A percentile compares a stretch with the other conserved stretches of the same genome.
Conservation (phyloP, 2,797 vertebrate genomes). For the Florisuga fusca region DNA sequence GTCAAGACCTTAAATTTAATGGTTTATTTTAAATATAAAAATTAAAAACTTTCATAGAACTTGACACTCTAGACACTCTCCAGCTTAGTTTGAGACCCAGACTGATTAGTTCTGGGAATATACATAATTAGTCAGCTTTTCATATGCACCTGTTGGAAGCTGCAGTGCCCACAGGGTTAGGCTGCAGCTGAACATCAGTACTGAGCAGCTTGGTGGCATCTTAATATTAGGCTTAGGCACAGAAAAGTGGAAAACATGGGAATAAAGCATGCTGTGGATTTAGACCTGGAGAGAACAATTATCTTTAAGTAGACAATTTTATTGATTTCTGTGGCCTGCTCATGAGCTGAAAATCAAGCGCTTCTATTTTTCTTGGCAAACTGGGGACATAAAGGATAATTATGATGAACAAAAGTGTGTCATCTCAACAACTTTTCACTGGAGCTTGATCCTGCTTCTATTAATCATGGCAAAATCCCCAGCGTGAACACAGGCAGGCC, state of each 20-base stretch:
- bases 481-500: neutral
- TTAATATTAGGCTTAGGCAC: neutral
- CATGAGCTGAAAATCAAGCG: neutral
- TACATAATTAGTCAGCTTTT: neutral
- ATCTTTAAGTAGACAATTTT: neutral
- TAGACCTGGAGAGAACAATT: neutral
- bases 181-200: neutral
- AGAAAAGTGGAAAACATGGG: neutral
- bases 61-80: neutral
- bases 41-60: neutral
- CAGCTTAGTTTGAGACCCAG: neutral
- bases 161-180: neutral
- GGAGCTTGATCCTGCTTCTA: neutral
- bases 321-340: neutral
- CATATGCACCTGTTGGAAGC: accelerated
- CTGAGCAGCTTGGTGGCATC: neutral
- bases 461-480: neutral
- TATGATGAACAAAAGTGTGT: neutral
- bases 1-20: neutral
- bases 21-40: neutral
- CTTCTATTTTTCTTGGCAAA: slow-evolving; percentile 6
- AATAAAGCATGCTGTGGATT: neutral
- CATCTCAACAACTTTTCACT: neutral
- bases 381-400: neutral
- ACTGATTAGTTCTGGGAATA: neutral